Base-by-base conservation (phyloP, 2,888 invertebrate species). In the Metacarcinus magister region DNA sequence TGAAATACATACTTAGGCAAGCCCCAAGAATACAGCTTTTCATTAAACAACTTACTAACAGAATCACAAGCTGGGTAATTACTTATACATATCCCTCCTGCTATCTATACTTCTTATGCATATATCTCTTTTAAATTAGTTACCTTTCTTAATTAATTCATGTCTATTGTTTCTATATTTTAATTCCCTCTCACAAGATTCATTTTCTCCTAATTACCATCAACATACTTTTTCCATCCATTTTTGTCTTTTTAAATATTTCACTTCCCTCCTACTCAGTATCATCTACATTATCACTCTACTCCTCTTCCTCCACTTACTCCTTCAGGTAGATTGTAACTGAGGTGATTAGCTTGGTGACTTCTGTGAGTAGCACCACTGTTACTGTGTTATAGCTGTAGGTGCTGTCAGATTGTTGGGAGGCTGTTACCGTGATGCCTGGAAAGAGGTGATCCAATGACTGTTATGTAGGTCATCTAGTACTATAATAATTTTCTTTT, bases 361-460 rank as follows among this genome's bases (percentile, higher is more conserved):
- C 98, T 98, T 99, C 99, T 8, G 99, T 99, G 96, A 99, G 97
- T 97, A 99, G 98, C 48, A 99, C 99, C 82, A 99, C 99, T 32
- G 99, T 98, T 1, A 99, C 98, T 54, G 99, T 99, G 97, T 99
- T 99, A 97, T 99, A 99, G 97, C 98, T 98, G 97, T 99, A 99
- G 60, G 98, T 98, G 97, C 98, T 98, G 97, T 98, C 98, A 94
- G 98, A 98, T 97, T 98, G 98, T 98, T 99, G 99, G 0, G 99
- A 99, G 97, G 99, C 99, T 93, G 99, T 99, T 28, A 99, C 98
- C 97, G 99, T 98, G 97, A 99, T 98, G 97, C 99, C 99, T 99
- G 97, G 4, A 98, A 98, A 97, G 97, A 54, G 19, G 97, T 97
- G 97, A 39, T 28, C 16, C 0, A 39, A 44, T 87, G 19, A 39